Conservation (phyloP, 2,888 invertebrate species). For the Microctonus brassicae region DNA sequence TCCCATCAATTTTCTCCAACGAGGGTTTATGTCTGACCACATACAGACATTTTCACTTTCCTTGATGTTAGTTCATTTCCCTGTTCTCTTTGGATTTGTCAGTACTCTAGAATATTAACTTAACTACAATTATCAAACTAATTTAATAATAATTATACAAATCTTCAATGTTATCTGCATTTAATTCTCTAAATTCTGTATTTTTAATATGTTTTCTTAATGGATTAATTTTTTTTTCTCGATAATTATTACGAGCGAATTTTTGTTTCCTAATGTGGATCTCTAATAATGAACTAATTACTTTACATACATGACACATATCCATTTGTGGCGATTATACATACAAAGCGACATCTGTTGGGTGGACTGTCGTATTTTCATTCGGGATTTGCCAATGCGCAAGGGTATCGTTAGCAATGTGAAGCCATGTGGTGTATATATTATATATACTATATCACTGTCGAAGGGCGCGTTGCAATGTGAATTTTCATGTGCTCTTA, state of each 20-base stretch:
- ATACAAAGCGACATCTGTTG: constrained; percentile 60
- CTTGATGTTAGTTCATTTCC: background rate
- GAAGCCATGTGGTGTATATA: constrained; percentile 57
- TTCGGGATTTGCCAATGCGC: constrained; percentile 34
- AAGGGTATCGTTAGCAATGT: constrained; percentile 51
- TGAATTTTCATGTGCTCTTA: background rate
- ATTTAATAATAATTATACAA: background rate
- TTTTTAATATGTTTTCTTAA: background rate
- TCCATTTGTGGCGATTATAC: constrained; percentile 55
- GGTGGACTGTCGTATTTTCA: constrained; percentile 39
- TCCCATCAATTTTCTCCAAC: constrained; percentile 7
- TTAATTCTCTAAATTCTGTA: background rate
- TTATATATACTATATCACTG: constrained; percentile 24
- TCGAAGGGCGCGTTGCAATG: background rate
- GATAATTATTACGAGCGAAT: background rate
- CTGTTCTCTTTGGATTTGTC: background rate
- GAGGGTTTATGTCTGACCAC: constrained; percentile 8
- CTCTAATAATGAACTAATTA: constrained; percentile 65
- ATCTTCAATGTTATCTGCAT: no score
- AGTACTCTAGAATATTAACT: constrained; percentile 12
- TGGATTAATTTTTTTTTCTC: background rate
- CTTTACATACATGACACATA: constrained; percentile 37
- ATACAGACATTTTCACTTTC: constrained; percentile 11
- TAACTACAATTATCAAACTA: background rate
- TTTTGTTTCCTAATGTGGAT: background rate